phyloP scores from a whole-genome alignment of 2,113 vertebrate genomes.

The Nothocercus julius region DNA sequence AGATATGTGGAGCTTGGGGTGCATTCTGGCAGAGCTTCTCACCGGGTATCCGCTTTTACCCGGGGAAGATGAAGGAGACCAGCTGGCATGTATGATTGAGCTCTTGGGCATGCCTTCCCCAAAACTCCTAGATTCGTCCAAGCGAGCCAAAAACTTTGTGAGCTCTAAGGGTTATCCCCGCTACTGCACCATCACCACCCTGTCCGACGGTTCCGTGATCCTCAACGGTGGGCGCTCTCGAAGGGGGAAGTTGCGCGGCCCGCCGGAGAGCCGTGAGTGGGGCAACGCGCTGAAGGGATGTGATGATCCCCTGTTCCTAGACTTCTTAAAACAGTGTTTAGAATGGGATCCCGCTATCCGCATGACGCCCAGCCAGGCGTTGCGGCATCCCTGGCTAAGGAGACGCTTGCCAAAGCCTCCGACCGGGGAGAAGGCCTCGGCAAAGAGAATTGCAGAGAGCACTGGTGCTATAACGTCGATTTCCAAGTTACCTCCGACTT shows the following conservation, averaged over 20 bases:
- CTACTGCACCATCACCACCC: slow-evolving; percentile 92
- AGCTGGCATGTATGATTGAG: slow-evolving; percentile 97
- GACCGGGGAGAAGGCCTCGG: slow-evolving; percentile 84
- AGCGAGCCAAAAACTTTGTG: slow-evolving; percentile 97
- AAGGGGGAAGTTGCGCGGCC: slow-evolving; percentile 92
- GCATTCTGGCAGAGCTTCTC: slow-evolving; percentile 97
- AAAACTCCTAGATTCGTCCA: slow-evolving; percentile 93
- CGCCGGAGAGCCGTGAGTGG: slow-evolving; percentile 94
- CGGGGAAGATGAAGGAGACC: slow-evolving; percentile 97
- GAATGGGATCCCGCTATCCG: slow-evolving; percentile 94
- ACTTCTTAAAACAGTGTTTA: slow-evolving; percentile 98
- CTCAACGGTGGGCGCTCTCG: slow-evolving; percentile 93
- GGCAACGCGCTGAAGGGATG: slow-evolving; percentile 92
- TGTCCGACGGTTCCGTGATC: slow-evolving; percentile 88
- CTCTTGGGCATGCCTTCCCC: slow-evolving; percentile 93
- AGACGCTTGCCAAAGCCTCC: slow-evolving; percentile 95
- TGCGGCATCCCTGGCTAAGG: slow-evolving; percentile 94
- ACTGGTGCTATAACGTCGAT: slow-evolving; percentile 90
- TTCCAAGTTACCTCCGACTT: slow-evolving; percentile 93
- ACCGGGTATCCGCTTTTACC: slow-evolving; percentile 95
- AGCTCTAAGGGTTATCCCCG: slow-evolving; percentile 97
- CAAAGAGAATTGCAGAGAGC: slow-evolving; percentile 86
- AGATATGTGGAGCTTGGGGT: slow-evolving; percentile 99
- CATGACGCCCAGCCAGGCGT: slow-evolving; percentile 94
- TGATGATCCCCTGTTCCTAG: slow-evolving; percentile 93